Evolutionary conservation across 1,140 invertebrate species (phyloP).

Genomic region (Cepaea nemoralis): DNA sequence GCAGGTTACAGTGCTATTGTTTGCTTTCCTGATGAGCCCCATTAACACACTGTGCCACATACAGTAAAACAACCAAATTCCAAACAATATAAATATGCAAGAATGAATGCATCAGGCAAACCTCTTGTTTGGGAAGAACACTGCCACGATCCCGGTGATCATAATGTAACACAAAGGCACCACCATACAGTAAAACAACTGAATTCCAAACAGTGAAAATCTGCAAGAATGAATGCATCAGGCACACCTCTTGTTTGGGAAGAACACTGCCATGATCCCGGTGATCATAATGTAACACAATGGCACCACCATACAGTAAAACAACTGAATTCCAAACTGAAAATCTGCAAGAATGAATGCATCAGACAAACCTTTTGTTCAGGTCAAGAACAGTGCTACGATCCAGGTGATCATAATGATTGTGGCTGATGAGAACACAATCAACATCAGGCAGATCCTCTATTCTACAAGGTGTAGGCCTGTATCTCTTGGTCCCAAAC

Average conservation of each 20-base stretch:
- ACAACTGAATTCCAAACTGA: too few relatives aligned
- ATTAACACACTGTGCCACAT: too few relatives aligned
- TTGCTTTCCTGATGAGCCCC: too few relatives aligned
- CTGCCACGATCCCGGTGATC: slow-evolving; percentile 74
- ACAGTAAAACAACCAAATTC: too few relatives aligned
- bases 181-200: too few relatives aligned
- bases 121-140: slow-evolving; percentile 62
- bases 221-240: neutral
- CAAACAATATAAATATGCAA: too few relatives aligned
- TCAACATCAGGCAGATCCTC: slow-evolving; percentile 73
- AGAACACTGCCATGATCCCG: slow-evolving; percentile 70
- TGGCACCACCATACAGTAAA: too few relatives aligned
- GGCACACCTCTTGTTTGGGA: slow-evolving; percentile 51
- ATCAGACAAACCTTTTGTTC: slow-evolving; percentile 42
- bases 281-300: slow-evolving; percentile 74
- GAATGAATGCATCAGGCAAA: neutral
- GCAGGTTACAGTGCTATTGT: too few relatives aligned
- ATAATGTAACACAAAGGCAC: slow-evolving; percentile 68
- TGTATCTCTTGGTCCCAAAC: slow-evolving; percentile 70
- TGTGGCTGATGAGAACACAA: slow-evolving; percentile 75
- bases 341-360: neutral
- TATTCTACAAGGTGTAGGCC: slow-evolving; percentile 71
- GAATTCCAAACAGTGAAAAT: too few relatives aligned
- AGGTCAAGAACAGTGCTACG: slow-evolving; percentile 65
- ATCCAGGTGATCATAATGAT: slow-evolving; percentile 76